These are phyloP conservation scores for Simalia tracyae DNA, from an alignment of 2,797 vertebrate species.

Conservation along the genomic window DNA sequence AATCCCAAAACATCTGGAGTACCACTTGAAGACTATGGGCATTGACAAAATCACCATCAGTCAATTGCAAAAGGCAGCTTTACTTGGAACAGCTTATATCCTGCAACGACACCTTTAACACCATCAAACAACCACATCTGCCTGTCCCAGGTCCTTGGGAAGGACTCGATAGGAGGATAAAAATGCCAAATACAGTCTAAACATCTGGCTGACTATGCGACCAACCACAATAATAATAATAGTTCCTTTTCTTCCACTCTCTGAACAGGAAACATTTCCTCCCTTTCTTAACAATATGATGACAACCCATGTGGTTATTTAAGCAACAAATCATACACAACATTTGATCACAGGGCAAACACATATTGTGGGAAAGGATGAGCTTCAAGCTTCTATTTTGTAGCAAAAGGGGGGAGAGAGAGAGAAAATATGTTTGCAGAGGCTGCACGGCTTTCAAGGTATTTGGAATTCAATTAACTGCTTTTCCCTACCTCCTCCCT, in stretches of 20 bases:
- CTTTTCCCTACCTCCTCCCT: constrained; percentile 43
- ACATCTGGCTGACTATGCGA: too few relatives aligned
- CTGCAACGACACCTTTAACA: too few relatives aligned
- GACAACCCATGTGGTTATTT: constrained; percentile 62
- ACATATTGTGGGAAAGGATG: constrained; percentile 64
- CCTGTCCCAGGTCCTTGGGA: too few relatives aligned
- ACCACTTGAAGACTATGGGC: too few relatives aligned
- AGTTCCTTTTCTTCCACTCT: background rate
- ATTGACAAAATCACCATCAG: too few relatives aligned
- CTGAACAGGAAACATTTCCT: constrained; percentile 58
- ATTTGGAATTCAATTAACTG: constrained; percentile 63
- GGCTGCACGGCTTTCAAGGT: constrained; percentile 57
- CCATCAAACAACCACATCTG: too few relatives aligned
- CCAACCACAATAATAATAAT: too few relatives aligned
- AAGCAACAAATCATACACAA: constrained; percentile 58
- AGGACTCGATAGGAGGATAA: too few relatives aligned
- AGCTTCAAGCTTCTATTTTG: constrained; percentile 61
- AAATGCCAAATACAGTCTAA: too few relatives aligned
- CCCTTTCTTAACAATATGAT: constrained; percentile 53
- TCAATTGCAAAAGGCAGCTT: too few relatives aligned
- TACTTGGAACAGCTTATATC: too few relatives aligned
- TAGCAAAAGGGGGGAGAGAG: constrained; percentile 27
- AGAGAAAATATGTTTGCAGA: constrained; percentile 20
- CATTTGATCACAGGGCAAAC: constrained; percentile 58
- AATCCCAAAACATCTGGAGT: too few relatives aligned